Conservation (phyloP, 2,888 invertebrate genomes). For the Aleiodes testaceus region DNA sequence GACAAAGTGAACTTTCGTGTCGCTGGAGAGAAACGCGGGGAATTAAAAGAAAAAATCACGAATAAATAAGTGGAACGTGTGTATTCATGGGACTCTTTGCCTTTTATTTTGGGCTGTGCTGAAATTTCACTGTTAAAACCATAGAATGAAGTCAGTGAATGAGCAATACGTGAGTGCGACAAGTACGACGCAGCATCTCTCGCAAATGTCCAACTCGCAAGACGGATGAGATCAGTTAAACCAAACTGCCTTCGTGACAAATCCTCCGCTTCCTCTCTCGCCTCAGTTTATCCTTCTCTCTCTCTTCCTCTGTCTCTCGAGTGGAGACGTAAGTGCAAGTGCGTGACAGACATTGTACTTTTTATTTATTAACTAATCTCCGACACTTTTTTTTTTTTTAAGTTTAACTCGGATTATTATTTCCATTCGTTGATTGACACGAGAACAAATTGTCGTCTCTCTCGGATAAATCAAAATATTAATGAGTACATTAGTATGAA, state of each 20-base stretch:
- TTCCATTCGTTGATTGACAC: neutral
- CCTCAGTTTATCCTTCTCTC: slow-evolving; percentile 33
- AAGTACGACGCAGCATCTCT: slow-evolving; percentile 42
- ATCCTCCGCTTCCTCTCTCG: slow-evolving; percentile 69
- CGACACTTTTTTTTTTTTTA: neutral
- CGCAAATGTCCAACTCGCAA: slow-evolving; percentile 59
- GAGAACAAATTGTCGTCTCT: slow-evolving; percentile 2
- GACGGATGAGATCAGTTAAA: slow-evolving; percentile 73
- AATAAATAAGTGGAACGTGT: slow-evolving; percentile 34
- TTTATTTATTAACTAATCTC: slow-evolving; percentile 6
- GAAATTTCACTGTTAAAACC: slow-evolving; percentile 36
- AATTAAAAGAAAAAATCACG: slow-evolving; percentile 35
- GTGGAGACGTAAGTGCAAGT: slow-evolving; percentile 19
- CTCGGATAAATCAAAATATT: neutral
- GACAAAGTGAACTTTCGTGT: slow-evolving; percentile 69
- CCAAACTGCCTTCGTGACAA: slow-evolving; percentile 71
- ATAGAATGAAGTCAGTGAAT: slow-evolving; percentile 46
- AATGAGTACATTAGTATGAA: too few species aligned
- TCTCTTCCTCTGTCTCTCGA: neutral
- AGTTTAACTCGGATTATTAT: neutral
- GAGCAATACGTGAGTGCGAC: slow-evolving; percentile 41
- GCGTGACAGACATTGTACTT: slow-evolving; percentile 36
- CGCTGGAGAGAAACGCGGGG: slow-evolving; percentile 35
- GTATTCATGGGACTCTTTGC: neutral
- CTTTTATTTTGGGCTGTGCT: neutral